phyloP scores from a whole-genome alignment of 2,888 invertebrate species.

The Timandra comae region DNA sequence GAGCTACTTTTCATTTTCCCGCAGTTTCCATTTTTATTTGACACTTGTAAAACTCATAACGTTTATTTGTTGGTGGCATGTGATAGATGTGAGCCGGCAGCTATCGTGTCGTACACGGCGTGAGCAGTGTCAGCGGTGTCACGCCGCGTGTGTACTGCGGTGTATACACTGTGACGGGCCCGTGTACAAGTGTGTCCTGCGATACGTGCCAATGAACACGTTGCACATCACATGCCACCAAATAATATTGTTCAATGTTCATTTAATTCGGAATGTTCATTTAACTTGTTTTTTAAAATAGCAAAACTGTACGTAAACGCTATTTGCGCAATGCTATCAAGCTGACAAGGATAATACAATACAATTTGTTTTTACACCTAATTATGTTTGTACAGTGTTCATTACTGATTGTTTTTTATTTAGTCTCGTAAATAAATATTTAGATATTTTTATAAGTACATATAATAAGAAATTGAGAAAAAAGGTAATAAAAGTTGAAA shows the following conservation, averaged over 20 bases:
- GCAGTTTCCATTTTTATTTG: not conserved
- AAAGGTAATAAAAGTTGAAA: not conserved
- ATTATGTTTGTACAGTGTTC: too few species aligned
- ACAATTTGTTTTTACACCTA: too few species aligned
- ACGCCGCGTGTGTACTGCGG: constrained; percentile 11
- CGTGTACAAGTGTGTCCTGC: constrained; percentile 10
- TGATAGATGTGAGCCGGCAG: not conserved
- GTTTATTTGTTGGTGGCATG: not conserved
- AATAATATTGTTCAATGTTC: constrained; percentile 64
- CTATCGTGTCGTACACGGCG: not conserved
- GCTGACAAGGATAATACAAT: too few species aligned
- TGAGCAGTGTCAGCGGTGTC: not conserved
- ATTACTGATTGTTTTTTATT: too few species aligned
- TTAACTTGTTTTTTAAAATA: too few species aligned
- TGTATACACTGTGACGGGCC: constrained; percentile 7
- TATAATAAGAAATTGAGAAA: too few species aligned
- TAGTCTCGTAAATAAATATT: too few species aligned
- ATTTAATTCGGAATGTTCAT: constrained; percentile 53
- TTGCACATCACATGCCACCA: constrained; percentile 49
- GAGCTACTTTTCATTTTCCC: too few species aligned
- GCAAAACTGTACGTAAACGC: too few species aligned
- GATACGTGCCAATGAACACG: constrained; percentile 46
- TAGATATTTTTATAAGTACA: too few species aligned
- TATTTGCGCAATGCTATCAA: too few species aligned
- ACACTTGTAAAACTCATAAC: not conserved